Percentiles rank a stretch among this genome's conserved stretches.
These are phyloP conservation scores for Nephrotoma appendiculata DNA, from an alignment of 2,888 invertebrate species.

Conservation along the genomic window DNA sequence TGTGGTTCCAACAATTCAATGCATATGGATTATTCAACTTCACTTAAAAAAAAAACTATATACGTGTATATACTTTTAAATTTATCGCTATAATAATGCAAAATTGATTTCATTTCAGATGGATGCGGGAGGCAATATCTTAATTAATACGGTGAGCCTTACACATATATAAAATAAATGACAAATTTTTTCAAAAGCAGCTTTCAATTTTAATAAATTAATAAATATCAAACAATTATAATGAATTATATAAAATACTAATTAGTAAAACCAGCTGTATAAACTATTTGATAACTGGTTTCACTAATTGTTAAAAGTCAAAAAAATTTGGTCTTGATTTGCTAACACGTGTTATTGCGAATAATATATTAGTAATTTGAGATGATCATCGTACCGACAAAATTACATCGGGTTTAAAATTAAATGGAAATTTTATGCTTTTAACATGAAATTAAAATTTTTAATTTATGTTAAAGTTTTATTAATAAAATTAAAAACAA, in stretches of 20 bases:
- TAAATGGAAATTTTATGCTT: too few relatives aligned
- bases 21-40: too few relatives aligned
- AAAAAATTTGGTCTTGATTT: neutral
- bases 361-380: neutral
- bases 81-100: too few relatives aligned
- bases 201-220: neutral
- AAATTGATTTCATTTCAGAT: neutral
- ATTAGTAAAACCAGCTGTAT: neutral
- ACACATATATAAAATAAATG: neutral
- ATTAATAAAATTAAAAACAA: too few relatives aligned
- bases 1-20: too few relatives aligned
- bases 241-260: neutral
- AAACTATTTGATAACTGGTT: neutral
- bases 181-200: neutral
- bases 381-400: neutral
- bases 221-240: neutral
- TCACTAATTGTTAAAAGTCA: neutral
- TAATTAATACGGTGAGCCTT: neutral
- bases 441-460: too few relatives aligned
- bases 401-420: neutral
- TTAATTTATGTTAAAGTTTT: too few relatives aligned
- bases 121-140: neutral
- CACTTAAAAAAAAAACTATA: too few relatives aligned
- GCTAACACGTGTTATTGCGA: neutral
- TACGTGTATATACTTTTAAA: too few relatives aligned